A percentile compares a stretch with the other conserved stretches of the same genome.
These are phyloP conservation scores for Herpailurus yagouaroundi DNA, from an alignment of 2,113 vertebrate genomes.

Conservation along the genomic window DNA sequence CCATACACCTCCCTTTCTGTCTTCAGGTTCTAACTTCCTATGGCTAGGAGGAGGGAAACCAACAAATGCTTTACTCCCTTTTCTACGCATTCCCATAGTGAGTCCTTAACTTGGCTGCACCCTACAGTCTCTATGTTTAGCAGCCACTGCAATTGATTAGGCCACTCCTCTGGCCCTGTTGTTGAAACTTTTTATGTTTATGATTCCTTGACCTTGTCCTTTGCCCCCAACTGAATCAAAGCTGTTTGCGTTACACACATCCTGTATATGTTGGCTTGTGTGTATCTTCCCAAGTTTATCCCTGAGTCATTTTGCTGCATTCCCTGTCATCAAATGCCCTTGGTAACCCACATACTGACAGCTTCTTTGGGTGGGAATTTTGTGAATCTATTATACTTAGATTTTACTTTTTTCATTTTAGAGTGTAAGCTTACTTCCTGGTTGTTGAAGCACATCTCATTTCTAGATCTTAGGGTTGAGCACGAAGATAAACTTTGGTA, in stretches of 20 bases:
- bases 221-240: not conserved
- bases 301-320: not conserved
- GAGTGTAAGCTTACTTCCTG: not conserved
- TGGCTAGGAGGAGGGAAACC: not conserved
- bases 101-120: not conserved
- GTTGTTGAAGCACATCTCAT: not conserved
- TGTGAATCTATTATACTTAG: not conserved
- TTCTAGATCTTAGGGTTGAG: constrained; percentile 10
- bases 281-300: not conserved
- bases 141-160: not conserved
- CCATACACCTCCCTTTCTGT: not conserved
- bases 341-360: not conserved
- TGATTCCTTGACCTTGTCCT: not conserved
- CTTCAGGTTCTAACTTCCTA: not conserved
- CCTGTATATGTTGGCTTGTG: not conserved
- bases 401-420: constrained; percentile 8
- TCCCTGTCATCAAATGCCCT: not conserved
- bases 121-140: not conserved
- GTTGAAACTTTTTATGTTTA: not conserved
- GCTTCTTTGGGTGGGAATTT: not conserved
- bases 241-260: not conserved
- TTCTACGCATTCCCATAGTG: not conserved
- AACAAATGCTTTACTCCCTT: not conserved
- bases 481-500: not conserved
- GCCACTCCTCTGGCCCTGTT: not conserved